A percentile compares a stretch with the other conserved stretches of the same genome.
Conservation (phyloP, 1,140 invertebrate genomes). For the Phocides pigmalion region DNA sequence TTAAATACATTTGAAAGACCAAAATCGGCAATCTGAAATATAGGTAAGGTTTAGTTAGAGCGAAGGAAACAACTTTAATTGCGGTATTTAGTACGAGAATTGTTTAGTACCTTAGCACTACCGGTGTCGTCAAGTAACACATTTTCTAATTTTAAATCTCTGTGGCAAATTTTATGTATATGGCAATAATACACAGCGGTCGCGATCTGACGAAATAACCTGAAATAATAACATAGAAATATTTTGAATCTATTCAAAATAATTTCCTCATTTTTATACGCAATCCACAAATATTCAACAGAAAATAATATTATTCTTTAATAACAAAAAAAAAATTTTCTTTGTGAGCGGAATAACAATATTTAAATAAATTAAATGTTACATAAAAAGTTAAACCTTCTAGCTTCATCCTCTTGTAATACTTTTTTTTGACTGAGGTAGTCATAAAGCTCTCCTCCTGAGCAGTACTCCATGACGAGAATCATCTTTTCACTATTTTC, state of each 20-base stretch:
- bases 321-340: no score
- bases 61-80: no score
- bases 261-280: background rate
- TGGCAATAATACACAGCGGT: slow-evolving; percentile 99
- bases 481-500: slow-evolving; percentile 99
- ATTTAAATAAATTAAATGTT: slow-evolving; percentile 1
- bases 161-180: slow-evolving; percentile 98
- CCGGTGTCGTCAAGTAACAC: slow-evolving; percentile 97
- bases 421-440: slow-evolving; percentile 97
- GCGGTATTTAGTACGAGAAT: background rate
- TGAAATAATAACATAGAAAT: slow-evolving; percentile 54
- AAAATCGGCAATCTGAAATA: slow-evolving; percentile 97
- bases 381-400: slow-evolving; percentile 84
- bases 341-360: background rate
- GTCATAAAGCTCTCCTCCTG: slow-evolving; percentile 99
- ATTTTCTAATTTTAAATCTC: slow-evolving; percentile 99
- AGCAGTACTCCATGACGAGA: slow-evolving; percentile 99
- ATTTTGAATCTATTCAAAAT: background rate
- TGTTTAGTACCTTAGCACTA: slow-evolving; percentile 87
- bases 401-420: slow-evolving; percentile 95
- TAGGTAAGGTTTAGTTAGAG: background rate
- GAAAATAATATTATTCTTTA: no score
- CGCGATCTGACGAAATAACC: slow-evolving; percentile 98
- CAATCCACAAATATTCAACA: no score
- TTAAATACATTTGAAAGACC: slow-evolving; percentile 99